phyloP scores from a whole-genome alignment of 2,888 invertebrate genomes.

The Galerucella calmariensis region DNA sequence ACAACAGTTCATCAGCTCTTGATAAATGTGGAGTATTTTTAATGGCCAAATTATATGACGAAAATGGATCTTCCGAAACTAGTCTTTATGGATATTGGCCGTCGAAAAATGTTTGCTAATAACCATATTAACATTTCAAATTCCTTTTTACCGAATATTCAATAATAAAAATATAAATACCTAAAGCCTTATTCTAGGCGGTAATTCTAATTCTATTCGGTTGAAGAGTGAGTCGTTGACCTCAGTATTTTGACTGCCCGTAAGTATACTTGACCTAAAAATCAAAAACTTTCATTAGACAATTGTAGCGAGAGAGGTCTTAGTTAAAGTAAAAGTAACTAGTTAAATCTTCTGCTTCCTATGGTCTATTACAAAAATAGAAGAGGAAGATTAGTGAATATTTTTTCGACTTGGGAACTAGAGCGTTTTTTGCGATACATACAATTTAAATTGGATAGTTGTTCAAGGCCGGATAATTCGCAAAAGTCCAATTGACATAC shows the following conservation, averaged over 20 bases:
- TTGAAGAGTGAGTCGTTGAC: not conserved
- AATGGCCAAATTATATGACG: no score
- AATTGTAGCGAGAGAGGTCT: conserved; percentile 7
- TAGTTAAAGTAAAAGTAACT: not conserved
- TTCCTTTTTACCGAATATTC: no score
- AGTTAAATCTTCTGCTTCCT: conserved; percentile 12
- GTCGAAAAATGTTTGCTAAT: no score
- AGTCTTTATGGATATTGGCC: no score
- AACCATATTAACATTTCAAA: no score
- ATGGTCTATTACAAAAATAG: conserved; percentile 19
- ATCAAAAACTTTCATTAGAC: conserved; percentile 5
- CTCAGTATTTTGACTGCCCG: not conserved
- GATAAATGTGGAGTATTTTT: no score
- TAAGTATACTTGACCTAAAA: conserved; percentile 8
- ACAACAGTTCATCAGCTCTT: no score
- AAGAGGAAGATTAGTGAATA: conserved; percentile 1
- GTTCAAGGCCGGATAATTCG: conserved; percentile 16
- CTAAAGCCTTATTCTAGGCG: not conserved
- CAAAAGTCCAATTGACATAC: conserved; percentile 21
- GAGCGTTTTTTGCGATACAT: conserved; percentile 20
- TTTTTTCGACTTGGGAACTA: conserved; percentile 14
- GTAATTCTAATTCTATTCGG: not conserved
- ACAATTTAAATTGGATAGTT: conserved; percentile 1
- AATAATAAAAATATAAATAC: no score
- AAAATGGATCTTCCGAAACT: no score